Conservation (phyloP, 2,797 vertebrate species). For the Rhincodon typus region DNA sequence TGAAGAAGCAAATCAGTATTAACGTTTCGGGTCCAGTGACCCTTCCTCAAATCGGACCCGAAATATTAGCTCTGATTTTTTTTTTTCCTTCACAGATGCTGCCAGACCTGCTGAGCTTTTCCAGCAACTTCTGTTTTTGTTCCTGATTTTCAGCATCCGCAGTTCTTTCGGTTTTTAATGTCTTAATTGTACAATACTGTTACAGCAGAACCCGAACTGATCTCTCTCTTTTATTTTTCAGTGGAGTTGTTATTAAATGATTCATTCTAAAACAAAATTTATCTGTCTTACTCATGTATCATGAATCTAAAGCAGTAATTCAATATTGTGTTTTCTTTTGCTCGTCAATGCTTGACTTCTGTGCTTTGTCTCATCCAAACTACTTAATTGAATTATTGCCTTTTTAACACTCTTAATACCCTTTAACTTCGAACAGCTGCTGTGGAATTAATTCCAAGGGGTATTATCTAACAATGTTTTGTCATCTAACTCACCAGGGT, state of each 20-base stretch:
- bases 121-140: too few species aligned
- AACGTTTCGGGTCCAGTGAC: too few species aligned
- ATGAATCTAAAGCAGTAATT: background rate
- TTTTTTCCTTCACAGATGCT: too few species aligned
- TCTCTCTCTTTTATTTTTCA: background rate
- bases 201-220: background rate
- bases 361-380: conserved; percentile 1
- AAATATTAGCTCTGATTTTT: too few species aligned
- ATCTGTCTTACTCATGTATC: background rate
- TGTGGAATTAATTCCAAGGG: background rate
- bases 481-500: background rate
- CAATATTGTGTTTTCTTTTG: background rate
- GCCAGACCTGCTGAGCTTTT: too few species aligned
- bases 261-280: background rate
- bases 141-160: too few species aligned
- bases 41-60: too few species aligned
- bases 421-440: conserved; percentile 13
- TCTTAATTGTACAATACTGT: background rate
- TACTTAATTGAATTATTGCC: background rate
- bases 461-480: background rate
- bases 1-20: too few species aligned
- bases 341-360: background rate
- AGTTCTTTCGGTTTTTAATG: too few species aligned
- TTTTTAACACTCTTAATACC: background rate
- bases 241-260: background rate